phyloP scores from a whole-genome alignment of 1,140 invertebrate species.

The Drosophila nannoptera region DNA sequence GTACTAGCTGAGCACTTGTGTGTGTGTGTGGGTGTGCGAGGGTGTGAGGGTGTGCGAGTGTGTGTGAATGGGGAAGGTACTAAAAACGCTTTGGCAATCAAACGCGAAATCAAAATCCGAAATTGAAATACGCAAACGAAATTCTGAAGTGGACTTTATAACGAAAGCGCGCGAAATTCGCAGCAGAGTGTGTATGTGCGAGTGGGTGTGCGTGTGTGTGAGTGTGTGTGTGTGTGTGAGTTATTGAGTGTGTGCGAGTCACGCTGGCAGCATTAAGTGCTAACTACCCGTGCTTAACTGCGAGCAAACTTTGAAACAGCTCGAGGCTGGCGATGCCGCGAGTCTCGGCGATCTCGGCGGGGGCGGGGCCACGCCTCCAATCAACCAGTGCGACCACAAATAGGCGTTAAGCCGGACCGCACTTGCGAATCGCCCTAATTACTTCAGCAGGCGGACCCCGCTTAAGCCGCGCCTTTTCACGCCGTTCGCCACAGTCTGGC shows the following conservation, averaged over 20 bases:
- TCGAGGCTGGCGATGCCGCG: slow-evolving; percentile 3
- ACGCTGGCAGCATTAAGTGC: slow-evolving; percentile 54
- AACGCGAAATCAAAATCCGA: slow-evolving; percentile 72
- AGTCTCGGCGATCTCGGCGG: not conserved
- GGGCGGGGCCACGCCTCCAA: slow-evolving; percentile 37
- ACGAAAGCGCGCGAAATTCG: slow-evolving; percentile 66
- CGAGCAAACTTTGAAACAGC: slow-evolving; percentile 44
- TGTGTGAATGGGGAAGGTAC: slow-evolving; percentile 25
- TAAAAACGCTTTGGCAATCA: slow-evolving; percentile 71
- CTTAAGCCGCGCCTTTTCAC: slow-evolving; percentile 15
- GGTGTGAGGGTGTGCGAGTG: slow-evolving; percentile 1
- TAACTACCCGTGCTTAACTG: slow-evolving; percentile 50
- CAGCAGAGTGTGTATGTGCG: slow-evolving; percentile 21
- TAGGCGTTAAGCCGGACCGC: slow-evolving; percentile 45
- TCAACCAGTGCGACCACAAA: slow-evolving; percentile 57
- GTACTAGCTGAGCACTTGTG: not conserved
- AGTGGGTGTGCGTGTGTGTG: not conserved
- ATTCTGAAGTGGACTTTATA: slow-evolving; percentile 68
- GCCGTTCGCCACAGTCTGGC: slow-evolving; percentile 30
- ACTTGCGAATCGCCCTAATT: slow-evolving; percentile 63
- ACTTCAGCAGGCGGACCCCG: slow-evolving; percentile 47
- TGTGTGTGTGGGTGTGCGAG: not conserved
- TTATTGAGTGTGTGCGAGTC: slow-evolving; percentile 8
- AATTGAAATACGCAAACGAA: slow-evolving; percentile 75
- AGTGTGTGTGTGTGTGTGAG: slow-evolving; percentile 8